These are phyloP conservation scores for Drosophila athabasca DNA, from an alignment of 1,140 invertebrate species.

Conservation along the genomic window DNA sequence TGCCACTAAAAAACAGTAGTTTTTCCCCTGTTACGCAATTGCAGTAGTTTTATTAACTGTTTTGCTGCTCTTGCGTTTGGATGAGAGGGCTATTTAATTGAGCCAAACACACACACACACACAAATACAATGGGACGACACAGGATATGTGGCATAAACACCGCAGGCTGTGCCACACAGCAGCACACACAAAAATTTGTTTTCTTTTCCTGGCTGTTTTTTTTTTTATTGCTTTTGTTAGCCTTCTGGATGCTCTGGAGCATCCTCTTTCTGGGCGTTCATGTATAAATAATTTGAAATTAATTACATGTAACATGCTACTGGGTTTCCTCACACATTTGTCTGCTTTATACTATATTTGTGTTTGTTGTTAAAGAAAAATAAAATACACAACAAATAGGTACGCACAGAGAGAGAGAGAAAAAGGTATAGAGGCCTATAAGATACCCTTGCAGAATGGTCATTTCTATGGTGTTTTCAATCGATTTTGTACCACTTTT, in stretches of 20 bases:
- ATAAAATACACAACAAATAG: background rate
- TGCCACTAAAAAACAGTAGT: conserved; percentile 2
- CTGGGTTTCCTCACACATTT: conserved; percentile 35
- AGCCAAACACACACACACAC: conserved; percentile 21
- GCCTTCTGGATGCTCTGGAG: conserved; percentile 15
- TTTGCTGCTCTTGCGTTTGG: conserved; percentile 25
- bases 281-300: conserved; percentile 82
- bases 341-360: conserved; percentile 43
- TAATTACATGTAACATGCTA: conserved; percentile 80
- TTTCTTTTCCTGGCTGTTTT: conserved; percentile 5
- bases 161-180: conserved; percentile 36
- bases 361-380: conserved; percentile 45
- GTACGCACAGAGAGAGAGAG: no score
- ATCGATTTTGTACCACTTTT: no score
- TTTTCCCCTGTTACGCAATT: conserved; percentile 11
- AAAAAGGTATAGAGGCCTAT: no score
- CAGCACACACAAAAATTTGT: conserved; percentile 29
- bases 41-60: conserved; percentile 34
- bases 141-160: conserved; percentile 36
- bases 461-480: no score
- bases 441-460: no score
- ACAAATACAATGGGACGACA: background rate
- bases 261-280: conserved; percentile 57
- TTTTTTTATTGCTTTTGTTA: conserved; percentile 44
- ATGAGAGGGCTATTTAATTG: conserved; percentile 48